Base-by-base conservation (phyloP, 2,797 vertebrate genomes). In the Petrocephalus schoutedeni region DNA sequence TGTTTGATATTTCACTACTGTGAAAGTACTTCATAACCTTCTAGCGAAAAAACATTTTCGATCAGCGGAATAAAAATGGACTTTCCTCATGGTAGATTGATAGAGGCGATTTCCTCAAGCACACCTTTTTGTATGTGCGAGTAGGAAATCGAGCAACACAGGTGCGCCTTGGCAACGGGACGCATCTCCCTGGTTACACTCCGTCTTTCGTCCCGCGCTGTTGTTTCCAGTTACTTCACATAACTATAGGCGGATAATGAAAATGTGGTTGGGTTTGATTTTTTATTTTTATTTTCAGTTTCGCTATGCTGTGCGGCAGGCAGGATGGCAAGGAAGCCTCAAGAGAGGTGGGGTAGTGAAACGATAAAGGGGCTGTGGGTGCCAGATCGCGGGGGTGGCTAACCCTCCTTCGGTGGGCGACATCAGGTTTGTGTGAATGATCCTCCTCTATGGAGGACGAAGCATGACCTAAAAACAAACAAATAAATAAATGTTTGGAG, bases 101-200 rank as follows among this genome's bases (percentile, higher is more conserved):
- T 32, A 19, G 16, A 59, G 41, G 45, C 2, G 28, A 41, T 23
- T 59, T 61, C 59, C 5, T 36, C 57, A 58, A 12, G 3, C 28
- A 21, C 28, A 86, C 56, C 53, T 84, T 84, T 54, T 54, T 10
- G 0, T 61, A 45, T 10, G 19, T 8, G 8, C 28, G 3, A 10
- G 45, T 53, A 49, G 41, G 41, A 83, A 53, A 9, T 12, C 21
- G 49, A 83, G 23, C 80, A 54, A 28, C 45, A 53, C n/a, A 49
- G 57, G 56, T 41, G 93, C 3, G 58, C 59, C 58, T 53, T 51
- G 86, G n/a, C n/a, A 86, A 86, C 36, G 1, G 36, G 32, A 64
- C 19, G n/a, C 3, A 21, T 67, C 41, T 45, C 59, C 59, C 10
- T 67, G 41, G 59, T 67, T 32, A 67, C 59, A 41, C 9, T 56